Evolutionary conservation across 2,113 vertebrate species (phyloP), one percentile per base, ranked within the genome.

Genomic region (Perca fluviatilis): DNA sequence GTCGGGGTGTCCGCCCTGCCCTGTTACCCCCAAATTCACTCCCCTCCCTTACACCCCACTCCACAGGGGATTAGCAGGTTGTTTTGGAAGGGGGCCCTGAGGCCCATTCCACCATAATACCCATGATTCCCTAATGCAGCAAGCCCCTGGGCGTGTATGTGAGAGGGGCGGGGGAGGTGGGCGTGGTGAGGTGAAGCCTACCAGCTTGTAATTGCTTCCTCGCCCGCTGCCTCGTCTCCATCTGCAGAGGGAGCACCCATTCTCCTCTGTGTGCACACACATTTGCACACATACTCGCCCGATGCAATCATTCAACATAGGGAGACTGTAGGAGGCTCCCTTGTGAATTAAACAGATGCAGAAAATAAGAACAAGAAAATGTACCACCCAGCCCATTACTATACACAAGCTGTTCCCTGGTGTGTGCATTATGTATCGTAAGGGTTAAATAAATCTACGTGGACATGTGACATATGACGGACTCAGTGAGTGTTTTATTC

Each of bases 61-160:
- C 88, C 90, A 77, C 77, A 56, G 90, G 94, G 94, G 92, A 95
- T 95, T 95, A 95, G 94, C 94, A 94, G 92, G 94, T 96, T 94
- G 94, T 95, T 95, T 93, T 89, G 72, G 83, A 80, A 79, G 66
- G 66, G 57, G 86, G 54, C 83, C 77, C 84, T 8, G 40, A 79
- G 84, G 89, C 84, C 87, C 92, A 93, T 95, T 95, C 94, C 91
- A 91, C 83, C 92, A 94, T 94, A 92, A 94, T 87, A 89, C 75
- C 89, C 89, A 86, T 86, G 87, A 85, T 92, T 90, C 88, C 80
- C 73, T 92, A 92, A 95, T 89, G 88, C 94, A 73, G 83, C 53
- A 71, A 82, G 83, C 89, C 90, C 70, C 66, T 61, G 40, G 80
- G 80, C 40, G 30, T 80, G 86, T 78, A 82, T 62, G 79, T 89